Evolutionary conservation across 2,888 invertebrate genomes (phyloP).

Genomic region (Caenorhabditis sp.): DNA sequence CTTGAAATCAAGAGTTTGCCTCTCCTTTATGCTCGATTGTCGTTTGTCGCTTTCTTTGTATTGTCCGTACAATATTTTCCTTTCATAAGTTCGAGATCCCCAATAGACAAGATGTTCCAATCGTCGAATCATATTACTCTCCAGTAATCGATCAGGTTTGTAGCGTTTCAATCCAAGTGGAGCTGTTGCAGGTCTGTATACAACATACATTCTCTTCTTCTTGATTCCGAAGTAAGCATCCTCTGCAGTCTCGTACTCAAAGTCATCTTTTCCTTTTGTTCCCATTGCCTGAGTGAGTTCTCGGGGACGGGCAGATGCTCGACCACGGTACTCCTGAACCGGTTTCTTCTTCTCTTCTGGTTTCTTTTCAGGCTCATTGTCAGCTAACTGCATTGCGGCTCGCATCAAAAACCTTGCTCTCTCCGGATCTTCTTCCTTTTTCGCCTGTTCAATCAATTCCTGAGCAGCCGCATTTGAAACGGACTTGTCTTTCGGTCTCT

Average conservation of each 20-base stretch:
- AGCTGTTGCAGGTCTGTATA: constrained; percentile 42
- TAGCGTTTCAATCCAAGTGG: constrained; percentile 37
- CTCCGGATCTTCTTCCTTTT: constrained; percentile 32
- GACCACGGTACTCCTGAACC: background rate
- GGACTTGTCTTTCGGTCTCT: background rate
- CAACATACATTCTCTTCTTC: constrained; percentile 53
- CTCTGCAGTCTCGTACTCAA: constrained; percentile 46
- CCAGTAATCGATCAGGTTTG: constrained; percentile 34
- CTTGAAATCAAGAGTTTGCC: constrained; percentile 46
- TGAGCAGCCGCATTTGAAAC: background rate
- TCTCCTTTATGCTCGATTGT: constrained; percentile 31
- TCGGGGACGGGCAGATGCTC: background rate
- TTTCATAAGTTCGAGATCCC: constrained; percentile 27
- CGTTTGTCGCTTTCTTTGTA: constrained; percentile 27
- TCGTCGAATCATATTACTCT: constrained; percentile 29
- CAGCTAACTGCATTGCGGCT: constrained; percentile 38
- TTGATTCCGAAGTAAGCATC: constrained; percentile 51
- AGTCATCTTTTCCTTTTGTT: constrained; percentile 34
- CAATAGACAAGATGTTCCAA: constrained; percentile 49
- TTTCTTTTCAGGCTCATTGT: constrained; percentile 32
- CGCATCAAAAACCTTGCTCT: constrained; percentile 37
- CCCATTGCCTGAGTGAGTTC: constrained; percentile 1
- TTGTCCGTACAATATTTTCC: constrained; percentile 13
- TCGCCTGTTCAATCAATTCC: background rate
- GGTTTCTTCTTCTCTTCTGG: background rate